Conservation (phyloP, 2,113 vertebrate species). For the Eidolon helvum region DNA sequence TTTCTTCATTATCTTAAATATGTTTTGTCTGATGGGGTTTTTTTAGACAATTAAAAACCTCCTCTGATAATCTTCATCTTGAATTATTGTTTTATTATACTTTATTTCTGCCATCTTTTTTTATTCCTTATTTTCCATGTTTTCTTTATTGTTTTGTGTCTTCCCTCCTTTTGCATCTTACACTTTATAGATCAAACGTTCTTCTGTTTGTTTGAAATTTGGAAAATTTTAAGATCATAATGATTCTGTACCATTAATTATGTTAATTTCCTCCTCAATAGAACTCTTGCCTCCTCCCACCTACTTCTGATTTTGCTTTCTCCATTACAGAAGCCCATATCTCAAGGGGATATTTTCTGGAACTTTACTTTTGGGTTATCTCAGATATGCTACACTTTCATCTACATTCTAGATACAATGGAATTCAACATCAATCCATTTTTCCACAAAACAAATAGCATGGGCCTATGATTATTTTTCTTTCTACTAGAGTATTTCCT, state of each 20-base stretch:
- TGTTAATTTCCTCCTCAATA: not conserved
- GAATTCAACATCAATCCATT: not conserved
- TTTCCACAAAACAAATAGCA: not conserved
- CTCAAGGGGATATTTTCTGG: not conserved
- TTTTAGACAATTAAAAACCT: not conserved
- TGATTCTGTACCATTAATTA: not conserved
- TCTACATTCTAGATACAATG: not conserved
- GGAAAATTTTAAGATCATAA: not conserved
- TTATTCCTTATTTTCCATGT: not conserved
- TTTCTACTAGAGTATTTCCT: not conserved
- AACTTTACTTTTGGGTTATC: not conserved
- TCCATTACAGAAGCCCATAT: not conserved
- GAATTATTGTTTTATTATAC: not conserved
- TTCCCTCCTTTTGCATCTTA: not conserved
- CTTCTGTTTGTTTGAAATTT: not conserved
- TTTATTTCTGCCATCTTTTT: not conserved
- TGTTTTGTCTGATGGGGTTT: not conserved
- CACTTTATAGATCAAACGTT: not conserved
- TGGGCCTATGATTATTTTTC: not conserved
- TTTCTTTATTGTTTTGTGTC: not conserved
- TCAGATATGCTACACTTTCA: not conserved
- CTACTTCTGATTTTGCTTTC: not conserved
- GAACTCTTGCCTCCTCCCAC: not conserved
- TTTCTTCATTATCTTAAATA: not conserved
- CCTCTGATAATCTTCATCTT: not conserved